These are phyloP conservation scores for Gymnocephalus cernua DNA, from an alignment of 2,113 vertebrate species.

Conservation along the genomic window DNA sequence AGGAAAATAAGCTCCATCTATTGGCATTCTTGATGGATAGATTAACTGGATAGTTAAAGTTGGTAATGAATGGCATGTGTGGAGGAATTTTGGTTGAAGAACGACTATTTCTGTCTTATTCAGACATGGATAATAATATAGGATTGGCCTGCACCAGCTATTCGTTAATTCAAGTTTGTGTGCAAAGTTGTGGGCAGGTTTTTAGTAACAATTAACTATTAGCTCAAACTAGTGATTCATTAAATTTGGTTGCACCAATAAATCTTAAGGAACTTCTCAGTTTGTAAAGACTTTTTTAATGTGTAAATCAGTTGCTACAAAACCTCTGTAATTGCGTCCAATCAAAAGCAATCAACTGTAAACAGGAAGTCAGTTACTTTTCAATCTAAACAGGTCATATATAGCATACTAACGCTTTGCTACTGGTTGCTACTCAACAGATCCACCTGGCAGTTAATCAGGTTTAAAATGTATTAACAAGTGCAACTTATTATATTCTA, in stretches of 20 bases:
- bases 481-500: neutral
- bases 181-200: neutral
- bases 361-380: neutral
- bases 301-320: neutral
- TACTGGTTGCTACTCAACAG: neutral
- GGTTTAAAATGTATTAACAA: neutral
- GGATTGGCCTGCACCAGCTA: neutral
- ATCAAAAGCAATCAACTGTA: neutral
- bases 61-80: constrained; percentile 59
- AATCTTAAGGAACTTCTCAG: neutral
- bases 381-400: neutral
- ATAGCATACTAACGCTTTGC: neutral
- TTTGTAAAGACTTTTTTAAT: neutral
- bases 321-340: neutral
- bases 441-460: neutral
- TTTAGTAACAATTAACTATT: neutral
- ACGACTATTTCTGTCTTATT: constrained; percentile 22
- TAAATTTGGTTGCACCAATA: neutral
- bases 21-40: constrained; percentile 29
- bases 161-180: neutral
- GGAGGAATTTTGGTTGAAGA: constrained; percentile 1
- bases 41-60: constrained; percentile 52
- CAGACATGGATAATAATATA: constrained; percentile 22
- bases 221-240: constrained; percentile 1
- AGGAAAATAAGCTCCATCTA: constrained; percentile 49